Conservation (phyloP, 2,888 invertebrate species). For the Helobdella robusta region DNA sequence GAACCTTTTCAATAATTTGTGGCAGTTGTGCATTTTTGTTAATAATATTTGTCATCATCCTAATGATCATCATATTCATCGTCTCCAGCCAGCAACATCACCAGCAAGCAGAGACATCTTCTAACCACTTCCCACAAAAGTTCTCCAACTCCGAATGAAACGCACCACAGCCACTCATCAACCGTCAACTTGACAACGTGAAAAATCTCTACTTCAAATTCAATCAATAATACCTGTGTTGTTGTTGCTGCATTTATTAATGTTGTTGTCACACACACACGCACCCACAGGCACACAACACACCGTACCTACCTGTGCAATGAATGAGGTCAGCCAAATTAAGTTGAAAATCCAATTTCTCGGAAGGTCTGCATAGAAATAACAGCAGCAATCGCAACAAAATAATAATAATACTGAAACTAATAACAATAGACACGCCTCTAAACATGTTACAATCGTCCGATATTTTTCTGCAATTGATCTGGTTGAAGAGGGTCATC, state of each 20-base stretch:
- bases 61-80: too few relatives aligned
- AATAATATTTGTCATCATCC: too few relatives aligned
- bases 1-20: too few relatives aligned
- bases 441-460: slow-evolving; percentile 93
- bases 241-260: too few relatives aligned
- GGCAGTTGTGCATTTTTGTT: too few relatives aligned
- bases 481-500: slow-evolving; percentile 99
- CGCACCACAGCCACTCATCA: slow-evolving; percentile 98
- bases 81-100: too few relatives aligned
- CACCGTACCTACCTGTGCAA: slow-evolving; percentile 67
- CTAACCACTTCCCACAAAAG: slow-evolving; percentile 74
- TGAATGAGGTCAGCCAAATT: slow-evolving; percentile 90
- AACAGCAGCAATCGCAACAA: too few relatives aligned
- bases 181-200: slow-evolving; percentile 78
- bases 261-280: too few relatives aligned
- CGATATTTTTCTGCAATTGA: slow-evolving; percentile 98
- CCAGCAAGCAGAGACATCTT: too few relatives aligned
- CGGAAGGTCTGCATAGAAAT: slow-evolving; percentile 85
- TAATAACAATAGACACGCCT: too few relatives aligned
- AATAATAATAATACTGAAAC: too few relatives aligned
- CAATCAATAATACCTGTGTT: slow-evolving; percentile 81
- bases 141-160: slow-evolving; percentile 91
- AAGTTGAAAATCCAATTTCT: slow-evolving; percentile 96
- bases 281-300: background rate
- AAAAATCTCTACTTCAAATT: slow-evolving; percentile 94